A percentile compares a stretch with the other conserved stretches of the same genome.
These are phyloP conservation scores for Arenaria interpres DNA, from an alignment of 2,113 vertebrate species.

Conservation along the genomic window DNA sequence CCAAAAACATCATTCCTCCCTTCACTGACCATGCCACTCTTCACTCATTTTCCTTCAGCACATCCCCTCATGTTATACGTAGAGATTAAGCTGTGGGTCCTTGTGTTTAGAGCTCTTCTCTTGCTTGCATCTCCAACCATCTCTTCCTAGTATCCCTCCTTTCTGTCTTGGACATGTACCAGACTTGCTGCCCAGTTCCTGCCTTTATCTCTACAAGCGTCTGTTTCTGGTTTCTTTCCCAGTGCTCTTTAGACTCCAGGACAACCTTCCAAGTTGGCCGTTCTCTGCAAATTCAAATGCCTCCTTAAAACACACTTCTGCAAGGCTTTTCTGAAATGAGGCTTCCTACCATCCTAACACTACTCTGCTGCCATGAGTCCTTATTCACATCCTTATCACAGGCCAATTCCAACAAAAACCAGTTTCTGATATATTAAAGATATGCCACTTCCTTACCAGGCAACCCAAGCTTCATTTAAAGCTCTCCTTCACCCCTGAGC, in stretches of 20 bases:
- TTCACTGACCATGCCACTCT: neutral
- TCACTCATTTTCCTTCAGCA: neutral
- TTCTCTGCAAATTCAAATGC: neutral
- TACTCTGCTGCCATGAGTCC: neutral
- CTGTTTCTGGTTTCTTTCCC: slow-evolving; percentile 52
- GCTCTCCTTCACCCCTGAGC: neutral
- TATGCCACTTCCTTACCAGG: neutral
- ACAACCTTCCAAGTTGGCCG: neutral
- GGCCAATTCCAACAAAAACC: neutral
- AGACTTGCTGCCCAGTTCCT: neutral
- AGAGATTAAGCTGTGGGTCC: neutral
- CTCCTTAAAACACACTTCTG: neutral
- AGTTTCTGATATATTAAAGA: slow-evolving; percentile 3
- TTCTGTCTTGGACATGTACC: neutral
- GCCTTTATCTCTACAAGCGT: neutral
- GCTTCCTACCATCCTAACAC: neutral
- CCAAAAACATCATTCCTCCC: neutral
- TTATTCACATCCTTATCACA: neutral
- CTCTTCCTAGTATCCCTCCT: neutral
- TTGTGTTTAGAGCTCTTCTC: neutral
- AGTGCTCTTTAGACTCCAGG: slow-evolving; percentile 33
- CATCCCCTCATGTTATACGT: neutral
- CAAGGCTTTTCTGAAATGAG: neutral
- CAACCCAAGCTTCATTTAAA: neutral
- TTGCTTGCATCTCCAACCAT: neutral